Percentiles rank a stretch among this genome's conserved stretches.
Conservation (phyloP, 2,113 vertebrate genomes). For the Gasterosteus nipponicus region DNA sequence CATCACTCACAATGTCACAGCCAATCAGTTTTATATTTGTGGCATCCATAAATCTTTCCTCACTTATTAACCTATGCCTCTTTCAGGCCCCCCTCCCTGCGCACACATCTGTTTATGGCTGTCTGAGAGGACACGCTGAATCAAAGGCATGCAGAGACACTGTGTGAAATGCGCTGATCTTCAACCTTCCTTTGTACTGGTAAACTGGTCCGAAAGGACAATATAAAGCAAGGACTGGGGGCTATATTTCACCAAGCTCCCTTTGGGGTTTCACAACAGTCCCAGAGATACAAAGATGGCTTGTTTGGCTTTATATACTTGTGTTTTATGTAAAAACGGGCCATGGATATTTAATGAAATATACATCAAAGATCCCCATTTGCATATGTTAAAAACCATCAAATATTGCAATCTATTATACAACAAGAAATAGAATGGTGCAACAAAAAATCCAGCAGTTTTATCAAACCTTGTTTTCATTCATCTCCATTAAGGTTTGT, state of each 20-base stretch:
- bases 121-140: slow-evolving; percentile 35
- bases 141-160: slow-evolving; percentile 33
- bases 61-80: slow-evolving; percentile 48
- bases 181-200: slow-evolving; percentile 24
- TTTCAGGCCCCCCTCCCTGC: slow-evolving; percentile 17
- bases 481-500: slow-evolving; percentile 10
- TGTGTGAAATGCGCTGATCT: slow-evolving; percentile 24
- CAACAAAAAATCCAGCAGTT: background rate
- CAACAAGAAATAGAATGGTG: background rate
- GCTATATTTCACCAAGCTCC: slow-evolving; percentile 18
- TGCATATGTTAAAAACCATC: background rate
- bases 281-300: slow-evolving; percentile 8
- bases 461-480: slow-evolving; percentile 30
- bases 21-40: slow-evolving; percentile 61
- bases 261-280: background rate
- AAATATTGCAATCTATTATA: background rate
- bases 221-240: slow-evolving; percentile 43
- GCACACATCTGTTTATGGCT: slow-evolving; percentile 50
- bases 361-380: background rate
- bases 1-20: slow-evolving; percentile 54
- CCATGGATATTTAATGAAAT: background rate
- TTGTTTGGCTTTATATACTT: slow-evolving; percentile 11
- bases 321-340: background rate
- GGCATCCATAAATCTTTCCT: slow-evolving; percentile 62
- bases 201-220: slow-evolving; percentile 44